A percentile compares a stretch with the other conserved stretches of the same genome.
Evolutionary conservation across 2,113 vertebrate species (phyloP).

Genomic region (Tragelaphus strepsiceros): DNA sequence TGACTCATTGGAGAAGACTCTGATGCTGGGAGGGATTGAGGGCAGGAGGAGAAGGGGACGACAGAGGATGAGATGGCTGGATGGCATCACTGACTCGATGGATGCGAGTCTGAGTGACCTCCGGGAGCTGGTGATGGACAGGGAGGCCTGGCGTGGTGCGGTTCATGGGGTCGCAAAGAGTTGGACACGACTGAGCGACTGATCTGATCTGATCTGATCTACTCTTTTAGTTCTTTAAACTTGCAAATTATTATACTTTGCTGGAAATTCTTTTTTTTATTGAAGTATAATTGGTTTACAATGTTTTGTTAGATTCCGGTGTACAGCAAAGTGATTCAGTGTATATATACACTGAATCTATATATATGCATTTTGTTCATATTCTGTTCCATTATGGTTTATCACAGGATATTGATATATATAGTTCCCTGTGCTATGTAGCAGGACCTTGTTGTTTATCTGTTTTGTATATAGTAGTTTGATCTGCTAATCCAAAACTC

Average conservation of each 20-base stretch:
- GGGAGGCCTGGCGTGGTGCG: too few relatives aligned
- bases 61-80: too few relatives aligned
- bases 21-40: too few relatives aligned
- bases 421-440: background rate
- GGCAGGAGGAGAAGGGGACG: too few relatives aligned
- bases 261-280: background rate
- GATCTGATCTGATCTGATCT: background rate
- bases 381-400: background rate
- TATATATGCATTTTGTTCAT: background rate
- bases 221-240: background rate
- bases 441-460: background rate
- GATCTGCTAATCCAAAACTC: background rate
- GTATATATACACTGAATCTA: background rate
- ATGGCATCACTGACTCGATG: too few relatives aligned
- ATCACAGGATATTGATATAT: background rate
- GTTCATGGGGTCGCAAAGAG: too few relatives aligned
- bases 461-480: background rate
- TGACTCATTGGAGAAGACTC: too few relatives aligned
- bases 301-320: background rate
- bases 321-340: background rate
- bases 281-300: background rate
- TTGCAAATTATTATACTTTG: background rate
- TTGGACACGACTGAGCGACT: accelerated
- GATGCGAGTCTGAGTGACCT: too few relatives aligned
- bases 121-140: too few relatives aligned